Evolutionary conservation across 2,888 invertebrate species (phyloP), one percentile per base, ranked within the genome.

Genomic region (Microchrysa polita): DNA sequence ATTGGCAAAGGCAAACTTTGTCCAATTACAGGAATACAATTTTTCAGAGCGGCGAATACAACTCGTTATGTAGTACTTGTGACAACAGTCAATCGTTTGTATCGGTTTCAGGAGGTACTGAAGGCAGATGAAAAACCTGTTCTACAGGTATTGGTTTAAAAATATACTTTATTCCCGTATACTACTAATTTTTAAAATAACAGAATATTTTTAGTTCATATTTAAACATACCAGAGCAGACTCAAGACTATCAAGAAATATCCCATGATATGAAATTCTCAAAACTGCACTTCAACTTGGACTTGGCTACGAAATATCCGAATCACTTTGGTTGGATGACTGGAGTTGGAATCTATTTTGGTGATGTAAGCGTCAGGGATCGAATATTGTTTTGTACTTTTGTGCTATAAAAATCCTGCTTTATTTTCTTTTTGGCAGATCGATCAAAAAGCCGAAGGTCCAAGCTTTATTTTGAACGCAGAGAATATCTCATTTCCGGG

Each of bases 261-360:
- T 90, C 91, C 23, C 93, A 92, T 14, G 88, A 89, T 40, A 84
- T 92, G 67, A 89, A 90, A 73, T 92, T 93, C 83, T 95, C 96
- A 0, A 90, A 90, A 80, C 86, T 97, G 73, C 91, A 92, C 78
- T 91, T 95, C 80, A 94, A 88, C 85, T 91, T 91, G 73, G 88
- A 90, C 67, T 89, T 90, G 78, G 87, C 87, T 74, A 87, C 88
- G 79, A 88, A 88, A 74, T 86, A 88, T 60, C 95, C 96, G 0
- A 91, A 90, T 80, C 89, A 90, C 1, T 94, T 95, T 86, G 95
- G 93, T 0, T 97, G 96, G 96, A 87, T 96, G 79, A 93, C 93
- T 18, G 94, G 92, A 78, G 90, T 91, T 27, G 95, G 95, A 9
- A 89, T 97, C 78, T 90, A 91, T 78, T 91, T 90, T 85, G 93